A percentile compares a stretch with the other conserved stretches of the same genome.
These are phyloP conservation scores for Oedothorax gibbosus DNA, from an alignment of 1,140 invertebrate species.

Conservation along the genomic window DNA sequence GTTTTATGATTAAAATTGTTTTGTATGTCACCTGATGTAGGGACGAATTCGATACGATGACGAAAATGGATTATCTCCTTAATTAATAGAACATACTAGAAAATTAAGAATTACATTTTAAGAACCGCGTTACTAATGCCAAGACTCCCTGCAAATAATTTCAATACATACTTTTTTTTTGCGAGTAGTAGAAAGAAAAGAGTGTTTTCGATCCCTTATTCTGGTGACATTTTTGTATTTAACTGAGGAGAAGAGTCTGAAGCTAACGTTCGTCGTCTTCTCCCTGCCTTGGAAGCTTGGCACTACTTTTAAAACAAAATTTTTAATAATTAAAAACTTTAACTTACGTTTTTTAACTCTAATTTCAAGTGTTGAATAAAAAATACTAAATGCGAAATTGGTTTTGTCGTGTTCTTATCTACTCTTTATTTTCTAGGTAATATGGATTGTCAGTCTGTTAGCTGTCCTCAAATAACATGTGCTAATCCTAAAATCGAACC, in stretches of 20 bases:
- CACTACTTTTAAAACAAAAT: no score
- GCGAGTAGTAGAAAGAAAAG: not conserved
- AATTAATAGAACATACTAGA: no score
- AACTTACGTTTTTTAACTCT: no score
- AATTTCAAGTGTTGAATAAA: not conserved
- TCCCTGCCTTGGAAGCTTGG: no score
- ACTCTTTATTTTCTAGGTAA: constrained; percentile 37
- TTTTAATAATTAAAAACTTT: no score
- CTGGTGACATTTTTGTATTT: not conserved
- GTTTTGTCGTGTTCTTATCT: not conserved
- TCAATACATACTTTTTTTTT: not conserved
- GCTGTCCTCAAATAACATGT: constrained; percentile 44
- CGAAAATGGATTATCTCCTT: no score
- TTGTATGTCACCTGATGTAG: not conserved
- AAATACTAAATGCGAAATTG: not conserved
- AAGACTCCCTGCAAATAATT: not conserved
- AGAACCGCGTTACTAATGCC: no score
- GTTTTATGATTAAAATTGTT: not conserved
- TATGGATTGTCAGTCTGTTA: constrained; percentile 53
- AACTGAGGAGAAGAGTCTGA: not conserved
- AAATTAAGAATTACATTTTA: no score
- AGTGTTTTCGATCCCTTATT: not conserved
- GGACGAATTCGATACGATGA: no score
- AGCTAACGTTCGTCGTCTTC: not conserved
- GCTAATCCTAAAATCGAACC: not conserved